Percentiles rank a stretch among this genome's conserved stretches.
Conservation (phyloP, 2,797 vertebrate species). For the Capromys pilorides region DNA sequence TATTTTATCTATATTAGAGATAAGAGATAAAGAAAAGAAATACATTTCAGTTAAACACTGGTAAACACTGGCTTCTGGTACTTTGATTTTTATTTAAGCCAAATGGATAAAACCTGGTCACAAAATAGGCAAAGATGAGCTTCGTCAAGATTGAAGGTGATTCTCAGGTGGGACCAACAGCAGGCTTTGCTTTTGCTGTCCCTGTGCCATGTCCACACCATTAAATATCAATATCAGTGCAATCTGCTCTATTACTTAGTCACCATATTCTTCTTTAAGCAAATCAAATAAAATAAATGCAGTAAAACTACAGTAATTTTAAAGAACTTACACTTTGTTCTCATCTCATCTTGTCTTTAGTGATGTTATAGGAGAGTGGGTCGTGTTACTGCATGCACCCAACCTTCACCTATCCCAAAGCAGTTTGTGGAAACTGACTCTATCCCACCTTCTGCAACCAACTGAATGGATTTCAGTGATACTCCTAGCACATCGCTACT, state of each 20-base stretch:
- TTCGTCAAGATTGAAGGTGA: neutral
- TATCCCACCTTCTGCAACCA: neutral
- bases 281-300: neutral
- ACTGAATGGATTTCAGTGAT: neutral
- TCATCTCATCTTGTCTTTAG: neutral
- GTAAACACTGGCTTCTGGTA: neutral
- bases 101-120: neutral
- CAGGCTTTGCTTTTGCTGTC: fast-evolving
- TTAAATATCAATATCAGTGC: neutral
- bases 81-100: neutral
- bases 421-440: neutral
- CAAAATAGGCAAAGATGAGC: neutral
- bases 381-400: neutral
- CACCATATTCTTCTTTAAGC: neutral
- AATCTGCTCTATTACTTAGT: neutral
- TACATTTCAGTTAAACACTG: neutral
- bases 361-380: neutral
- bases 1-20: neutral
- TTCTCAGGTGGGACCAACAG: neutral
- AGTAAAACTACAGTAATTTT: neutral
- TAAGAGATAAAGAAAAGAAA: constrained; percentile 16
- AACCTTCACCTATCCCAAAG: neutral
- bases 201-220: fast-evolving
- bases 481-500: neutral
- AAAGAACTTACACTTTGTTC: neutral